Percentiles rank a stretch among this genome's conserved stretches.
Conservation (phyloP, 2,113 vertebrate genomes). For the Aphyosemion australe region DNA sequence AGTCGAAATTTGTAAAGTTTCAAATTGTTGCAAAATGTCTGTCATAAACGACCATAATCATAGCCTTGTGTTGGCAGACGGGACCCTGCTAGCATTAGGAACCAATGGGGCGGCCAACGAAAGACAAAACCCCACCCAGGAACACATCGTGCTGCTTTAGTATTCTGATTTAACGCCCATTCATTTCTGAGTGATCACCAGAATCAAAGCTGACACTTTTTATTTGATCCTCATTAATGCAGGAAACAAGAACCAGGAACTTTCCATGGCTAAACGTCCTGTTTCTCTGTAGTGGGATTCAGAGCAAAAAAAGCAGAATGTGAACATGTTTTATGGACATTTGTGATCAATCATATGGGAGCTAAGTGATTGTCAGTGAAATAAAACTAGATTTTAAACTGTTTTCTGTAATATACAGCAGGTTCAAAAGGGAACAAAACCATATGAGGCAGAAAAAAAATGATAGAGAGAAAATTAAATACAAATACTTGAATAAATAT, state of each 20-base stretch:
- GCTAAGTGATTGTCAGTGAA: conserved; percentile 49
- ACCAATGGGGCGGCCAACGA: conserved; percentile 19
- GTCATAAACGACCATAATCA: conserved; percentile 27
- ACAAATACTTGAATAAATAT: too few species aligned
- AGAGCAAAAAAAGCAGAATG: conserved; percentile 45
- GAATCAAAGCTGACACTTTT: conserved; percentile 64
- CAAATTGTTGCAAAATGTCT: conserved; percentile 15
- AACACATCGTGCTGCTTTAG: conserved; percentile 29
- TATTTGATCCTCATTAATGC: conserved; percentile 56
- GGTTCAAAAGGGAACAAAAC: too few species aligned
- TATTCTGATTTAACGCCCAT: conserved; percentile 33
- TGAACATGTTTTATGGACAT: too few species aligned
- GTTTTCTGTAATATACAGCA: too few species aligned
- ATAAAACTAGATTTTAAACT: conserved; percentile 15
- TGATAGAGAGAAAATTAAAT: too few species aligned
- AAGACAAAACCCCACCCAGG: conserved; percentile 36
- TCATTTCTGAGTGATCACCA: conserved; percentile 27
- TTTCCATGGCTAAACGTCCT: conserved; percentile 52
- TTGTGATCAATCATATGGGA: conserved; percentile 10
- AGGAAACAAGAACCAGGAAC: conserved; percentile 54
- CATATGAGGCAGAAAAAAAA: too few species aligned
- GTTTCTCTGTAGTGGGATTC: conserved; percentile 38
- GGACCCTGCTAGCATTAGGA: too few species aligned
- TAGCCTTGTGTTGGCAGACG: conserved; percentile 41
- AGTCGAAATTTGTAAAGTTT: conserved; percentile 5